Evolutionary conservation across 2,113 vertebrate genomes (phyloP).

Genomic region (Electrona antarctica): DNA sequence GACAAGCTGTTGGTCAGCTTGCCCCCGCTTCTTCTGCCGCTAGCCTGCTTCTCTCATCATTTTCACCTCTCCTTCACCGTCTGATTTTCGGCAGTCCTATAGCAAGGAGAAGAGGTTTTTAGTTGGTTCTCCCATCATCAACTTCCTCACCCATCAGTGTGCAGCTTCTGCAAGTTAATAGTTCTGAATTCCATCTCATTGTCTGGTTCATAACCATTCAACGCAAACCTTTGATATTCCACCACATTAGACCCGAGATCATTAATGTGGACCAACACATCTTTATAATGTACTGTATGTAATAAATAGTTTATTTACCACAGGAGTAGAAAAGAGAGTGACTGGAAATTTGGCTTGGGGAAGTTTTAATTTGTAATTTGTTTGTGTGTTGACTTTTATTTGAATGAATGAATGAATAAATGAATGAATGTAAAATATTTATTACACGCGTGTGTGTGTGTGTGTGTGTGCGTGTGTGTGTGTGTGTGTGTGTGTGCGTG

Average conservation of each 20-base stretch:
- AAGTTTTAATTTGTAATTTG: constrained; percentile 24
- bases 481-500: too few species aligned
- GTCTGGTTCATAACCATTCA: constrained; percentile 32
- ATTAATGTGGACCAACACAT: constrained; percentile 39
- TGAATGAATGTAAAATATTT: constrained; percentile 14
- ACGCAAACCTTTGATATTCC: constrained; percentile 34
- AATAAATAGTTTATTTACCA: constrained; percentile 40
- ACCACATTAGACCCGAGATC: constrained; percentile 36
- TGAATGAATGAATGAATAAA: constrained; percentile 35
- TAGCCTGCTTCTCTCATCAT: constrained; percentile 42
- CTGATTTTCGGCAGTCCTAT: constrained; percentile 1
- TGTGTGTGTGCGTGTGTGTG: too few species aligned
- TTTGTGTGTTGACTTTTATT: constrained; percentile 33
- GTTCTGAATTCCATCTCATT: background rate
- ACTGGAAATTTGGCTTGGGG: constrained; percentile 24
- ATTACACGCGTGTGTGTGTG: too few species aligned
- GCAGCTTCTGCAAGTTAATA: background rate
- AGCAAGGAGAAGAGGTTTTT: constrained; percentile 16
- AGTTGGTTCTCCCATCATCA: constrained; percentile 18
- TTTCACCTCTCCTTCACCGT: constrained; percentile 25
- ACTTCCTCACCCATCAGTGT: constrained; percentile 19
- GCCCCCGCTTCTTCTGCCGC: constrained; percentile 71
- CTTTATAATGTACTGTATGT: constrained; percentile 53
- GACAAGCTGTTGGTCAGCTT: constrained; percentile 79
- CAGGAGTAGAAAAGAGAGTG: constrained; percentile 15